phyloP scores from a whole-genome alignment of 2,797 vertebrate genomes.

The Sebastes umbrosus region DNA sequence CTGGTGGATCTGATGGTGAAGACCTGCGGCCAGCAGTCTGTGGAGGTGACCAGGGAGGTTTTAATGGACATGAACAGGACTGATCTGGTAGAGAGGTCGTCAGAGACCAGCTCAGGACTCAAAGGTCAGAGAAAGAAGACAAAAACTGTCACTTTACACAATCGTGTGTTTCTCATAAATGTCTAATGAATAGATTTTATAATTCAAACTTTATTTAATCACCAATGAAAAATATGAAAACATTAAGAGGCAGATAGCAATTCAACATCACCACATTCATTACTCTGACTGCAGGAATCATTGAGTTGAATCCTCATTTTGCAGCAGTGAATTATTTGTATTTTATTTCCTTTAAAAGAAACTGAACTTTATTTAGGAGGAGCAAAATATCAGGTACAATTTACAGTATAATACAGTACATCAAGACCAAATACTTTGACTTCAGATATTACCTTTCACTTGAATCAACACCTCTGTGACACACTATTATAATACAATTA shows the following conservation, averaged over 20 bases:
- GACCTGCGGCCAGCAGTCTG: neutral
- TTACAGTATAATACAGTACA: neutral
- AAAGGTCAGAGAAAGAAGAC: neutral
- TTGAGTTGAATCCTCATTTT: neutral
- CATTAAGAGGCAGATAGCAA: neutral
- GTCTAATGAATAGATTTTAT: neutral
- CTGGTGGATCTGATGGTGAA: neutral
- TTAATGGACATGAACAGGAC: no score
- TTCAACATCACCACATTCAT: neutral
- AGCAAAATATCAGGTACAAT: neutral
- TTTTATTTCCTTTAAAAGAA: neutral
- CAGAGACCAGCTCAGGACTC: no score
- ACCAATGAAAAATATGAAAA: neutral
- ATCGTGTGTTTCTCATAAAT: neutral
- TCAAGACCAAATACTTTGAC: neutral
- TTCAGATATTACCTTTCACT: neutral
- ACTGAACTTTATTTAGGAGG: neutral
- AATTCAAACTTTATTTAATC: neutral
- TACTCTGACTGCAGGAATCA: neutral
- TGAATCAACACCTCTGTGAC: neutral
- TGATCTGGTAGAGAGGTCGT: no score
- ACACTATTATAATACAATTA: no score
- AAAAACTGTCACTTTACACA: neutral
- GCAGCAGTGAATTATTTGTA: neutral
- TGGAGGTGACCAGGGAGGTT: no score